phyloP scores from a whole-genome alignment of 2,888 invertebrate genomes.

The Drosophila aldrichi region DNA sequence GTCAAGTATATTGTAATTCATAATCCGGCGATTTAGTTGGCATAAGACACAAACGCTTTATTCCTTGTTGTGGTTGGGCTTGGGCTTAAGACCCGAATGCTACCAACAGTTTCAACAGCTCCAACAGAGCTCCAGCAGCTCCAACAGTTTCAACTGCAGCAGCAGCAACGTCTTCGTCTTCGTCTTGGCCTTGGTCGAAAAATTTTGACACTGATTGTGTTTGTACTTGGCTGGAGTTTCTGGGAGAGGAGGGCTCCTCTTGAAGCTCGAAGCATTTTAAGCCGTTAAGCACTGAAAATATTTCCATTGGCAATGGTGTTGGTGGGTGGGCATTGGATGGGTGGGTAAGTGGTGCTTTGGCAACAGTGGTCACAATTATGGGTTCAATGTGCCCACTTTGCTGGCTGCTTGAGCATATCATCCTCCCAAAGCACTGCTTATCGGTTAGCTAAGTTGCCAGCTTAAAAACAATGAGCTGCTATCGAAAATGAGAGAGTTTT shows the following conservation, averaged over 20 bases:
- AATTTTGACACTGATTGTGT: conserved; percentile 81
- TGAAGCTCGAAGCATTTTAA: conserved; percentile 43
- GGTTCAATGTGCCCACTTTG: conserved; percentile 36
- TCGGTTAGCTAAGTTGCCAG: conserved; percentile 32
- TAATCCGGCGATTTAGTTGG: conserved; percentile 78
- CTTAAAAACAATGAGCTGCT: conserved; percentile 27
- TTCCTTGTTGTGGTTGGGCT: conserved; percentile 72
- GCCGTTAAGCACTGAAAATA: conserved; percentile 72
- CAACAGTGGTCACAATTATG: conserved; percentile 66
- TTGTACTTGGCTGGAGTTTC: conserved; percentile 41
- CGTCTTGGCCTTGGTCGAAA: conserved; percentile 48
- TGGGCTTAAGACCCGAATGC: conserved; percentile 62
- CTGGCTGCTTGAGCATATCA: conserved; percentile 20
- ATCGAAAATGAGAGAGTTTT: conserved; percentile 38
- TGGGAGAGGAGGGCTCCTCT: not conserved
- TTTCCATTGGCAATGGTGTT: conserved; percentile 49
- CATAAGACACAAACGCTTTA: conserved; percentile 78
- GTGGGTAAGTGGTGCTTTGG: conserved; percentile 40
- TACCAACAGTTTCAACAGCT: not conserved
- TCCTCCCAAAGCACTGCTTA: conserved; percentile 25
- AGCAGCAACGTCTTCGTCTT: conserved; percentile 22
- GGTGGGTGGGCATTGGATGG: not conserved
- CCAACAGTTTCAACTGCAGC: conserved; percentile 15
- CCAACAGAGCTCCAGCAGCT: conserved; percentile 8
- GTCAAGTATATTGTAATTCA: conserved; percentile 80